Evolutionary conservation across 2,888 invertebrate species (phyloP).

Genomic region (Diarsia mendica): DNA sequence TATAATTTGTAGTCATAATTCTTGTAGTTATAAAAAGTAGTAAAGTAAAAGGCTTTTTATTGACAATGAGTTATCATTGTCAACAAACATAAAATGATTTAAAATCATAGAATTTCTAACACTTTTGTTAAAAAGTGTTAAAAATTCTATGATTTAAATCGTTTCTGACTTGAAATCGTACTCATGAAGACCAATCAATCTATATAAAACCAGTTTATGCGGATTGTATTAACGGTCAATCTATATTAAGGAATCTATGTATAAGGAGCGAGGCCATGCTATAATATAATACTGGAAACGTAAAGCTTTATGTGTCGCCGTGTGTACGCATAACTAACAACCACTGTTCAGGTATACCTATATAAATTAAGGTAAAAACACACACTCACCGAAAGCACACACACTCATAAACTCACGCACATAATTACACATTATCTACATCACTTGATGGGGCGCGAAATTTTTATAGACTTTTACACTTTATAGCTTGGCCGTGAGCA

Average conservation of each 20-base stretch:
- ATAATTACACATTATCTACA: slow-evolving; percentile 58
- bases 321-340: neutral
- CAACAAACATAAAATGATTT: too few species aligned
- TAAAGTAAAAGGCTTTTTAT: neutral
- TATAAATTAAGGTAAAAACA: slow-evolving; percentile 45
- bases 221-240: too few species aligned
- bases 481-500: slow-evolving; percentile 34
- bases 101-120: too few species aligned
- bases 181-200: too few species aligned
- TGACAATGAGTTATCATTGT: too few species aligned
- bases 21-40: neutral
- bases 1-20: too few species aligned
- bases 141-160: neutral
- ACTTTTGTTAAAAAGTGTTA: too few species aligned
- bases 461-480: slow-evolving; percentile 56
- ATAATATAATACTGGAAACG: too few species aligned
- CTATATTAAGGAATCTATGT: too few species aligned
- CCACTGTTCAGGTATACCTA: neutral
- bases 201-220: too few species aligned
- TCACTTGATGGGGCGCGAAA: slow-evolving; percentile 58
- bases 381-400: slow-evolving; percentile 16
- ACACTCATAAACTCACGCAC: slow-evolving; percentile 39
- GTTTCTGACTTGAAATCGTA: neutral
- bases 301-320: too few species aligned
- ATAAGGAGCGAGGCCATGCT: too few species aligned